Percentiles rank a stretch among this genome's conserved stretches.
phyloP scores from a whole-genome alignment of 30 jellyfish, hydroid and myxozoan genomes.

The Chironex yamaguchii region DNA sequence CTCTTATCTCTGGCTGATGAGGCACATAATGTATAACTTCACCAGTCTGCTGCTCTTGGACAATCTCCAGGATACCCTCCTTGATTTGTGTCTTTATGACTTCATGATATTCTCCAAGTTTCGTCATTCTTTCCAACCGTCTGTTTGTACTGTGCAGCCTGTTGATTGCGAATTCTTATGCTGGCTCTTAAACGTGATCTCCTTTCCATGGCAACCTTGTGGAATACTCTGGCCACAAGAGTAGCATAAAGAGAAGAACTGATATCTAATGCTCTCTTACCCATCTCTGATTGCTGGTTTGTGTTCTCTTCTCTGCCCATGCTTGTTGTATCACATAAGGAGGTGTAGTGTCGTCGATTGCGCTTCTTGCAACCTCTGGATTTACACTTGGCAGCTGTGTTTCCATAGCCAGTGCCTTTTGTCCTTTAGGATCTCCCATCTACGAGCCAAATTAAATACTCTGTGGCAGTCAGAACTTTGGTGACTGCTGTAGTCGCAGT shows the following conservation, averaged over 20 bases:
- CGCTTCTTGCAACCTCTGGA: conserved; percentile 19
- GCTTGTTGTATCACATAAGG: not conserved
- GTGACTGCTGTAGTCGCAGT: conserved; percentile 56
- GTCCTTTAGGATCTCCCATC: not conserved
- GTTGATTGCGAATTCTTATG: conserved; percentile 21
- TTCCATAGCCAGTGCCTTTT: conserved; percentile 27
- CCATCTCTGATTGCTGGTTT: conserved; percentile 8
- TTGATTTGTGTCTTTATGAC: conserved; percentile 61
- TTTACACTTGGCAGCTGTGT: conserved; percentile 25
- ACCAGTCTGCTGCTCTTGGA: conserved; percentile 43
- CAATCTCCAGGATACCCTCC: conserved; percentile 46
- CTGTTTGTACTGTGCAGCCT: conserved; percentile 60
- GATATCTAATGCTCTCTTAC: conserved; percentile 16
- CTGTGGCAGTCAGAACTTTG: conserved; percentile 46
- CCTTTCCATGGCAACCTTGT: conserved; percentile 74
- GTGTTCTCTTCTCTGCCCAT: conserved; percentile 4
- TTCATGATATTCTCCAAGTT: conserved; percentile 44
- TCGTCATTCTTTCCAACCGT: conserved; percentile 55
- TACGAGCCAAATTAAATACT: not conserved
- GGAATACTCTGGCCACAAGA: conserved; percentile 40
- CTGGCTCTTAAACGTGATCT: too few relatives aligned
- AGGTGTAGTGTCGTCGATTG: conserved; percentile 19
- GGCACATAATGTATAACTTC: conserved; percentile 19
- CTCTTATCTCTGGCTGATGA: too few relatives aligned
- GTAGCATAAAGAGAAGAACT: conserved; percentile 29